Evolutionary conservation across 2,888 invertebrate genomes (phyloP), one percentile per base, ranked within the genome.

Genomic region (Meloe dianella): DNA sequence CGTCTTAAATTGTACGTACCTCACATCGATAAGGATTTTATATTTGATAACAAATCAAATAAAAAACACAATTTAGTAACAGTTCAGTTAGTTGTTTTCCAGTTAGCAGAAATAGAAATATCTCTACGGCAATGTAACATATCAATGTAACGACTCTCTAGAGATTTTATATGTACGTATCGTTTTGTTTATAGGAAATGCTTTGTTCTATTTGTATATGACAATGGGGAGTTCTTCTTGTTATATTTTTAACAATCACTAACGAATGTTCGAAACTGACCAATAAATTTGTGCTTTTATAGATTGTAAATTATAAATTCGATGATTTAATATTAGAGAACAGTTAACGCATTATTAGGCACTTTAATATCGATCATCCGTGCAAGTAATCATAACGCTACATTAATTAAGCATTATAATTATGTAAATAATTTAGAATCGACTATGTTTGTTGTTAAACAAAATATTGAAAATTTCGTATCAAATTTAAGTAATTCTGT

Each of bases 131-230:
- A 66, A 61, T 62, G 57, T 41, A 57, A 59, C 66, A 63, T 69
- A 69, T 69, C 69, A 69, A 64, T 64, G 64, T 66, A 69, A 69
- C 69, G 69, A 66, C 57, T 63, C 66, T 47, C 65, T 62, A 32
- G 69, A 64, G 69, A 61, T 62, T 67, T 64, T 64, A 66, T 69
- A 60, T 61, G 22, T 51, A 51, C 24, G 22, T 24, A 51, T 24
- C 51, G 51, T 51, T n/a, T 51, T 51, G 51, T 51, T 51, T 51
- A 51, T 51, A 51, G 22, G 22, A 51, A 51, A 51, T 51, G 51
- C 20, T 51, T 51, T 10, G 24, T 24, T 51, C 51, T 24, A 14
- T 51, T 51, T 22, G 22, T 8, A 3, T 7, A 20, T 51, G 10
- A 51, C 51, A 22, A 51, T 51, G 5, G 51, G 51, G 51, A 51